These are phyloP conservation scores for Branchellion lobata DNA, from an alignment of 2,888 invertebrate genomes.

Conservation along the genomic window DNA sequence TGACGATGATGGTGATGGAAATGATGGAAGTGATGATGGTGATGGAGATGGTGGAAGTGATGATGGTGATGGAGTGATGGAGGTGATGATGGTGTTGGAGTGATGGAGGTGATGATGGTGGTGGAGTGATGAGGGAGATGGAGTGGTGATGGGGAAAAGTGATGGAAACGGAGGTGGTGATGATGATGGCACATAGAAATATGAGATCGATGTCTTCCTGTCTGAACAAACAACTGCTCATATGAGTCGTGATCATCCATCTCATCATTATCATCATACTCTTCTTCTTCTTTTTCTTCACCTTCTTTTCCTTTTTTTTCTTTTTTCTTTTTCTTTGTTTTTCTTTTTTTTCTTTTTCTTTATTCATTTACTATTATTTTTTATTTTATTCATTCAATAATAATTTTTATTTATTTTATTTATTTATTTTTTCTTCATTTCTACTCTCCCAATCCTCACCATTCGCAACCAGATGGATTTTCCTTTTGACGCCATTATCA, in stretches of 20 bases:
- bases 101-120: conserved; percentile 11
- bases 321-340: neutral
- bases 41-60: conserved; percentile 44
- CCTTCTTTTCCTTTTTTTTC: neutral
- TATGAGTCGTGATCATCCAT: neutral
- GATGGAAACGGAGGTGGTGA: neutral
- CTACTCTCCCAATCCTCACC: too few species aligned
- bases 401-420: too few species aligned
- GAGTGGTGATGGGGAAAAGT: neutral
- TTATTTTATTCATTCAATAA: too few species aligned
- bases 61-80: conserved; percentile 22
- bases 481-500: too few species aligned
- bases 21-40: conserved; percentile 45
- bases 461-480: too few species aligned
- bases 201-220: conserved; percentile 16
- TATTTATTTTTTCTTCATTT: too few species aligned
- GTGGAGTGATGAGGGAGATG: neutral
- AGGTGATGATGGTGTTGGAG: conserved; percentile 22
- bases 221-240: neutral
- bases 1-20: conserved; percentile 42
- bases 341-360: too few species aligned
- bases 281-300: neutral
- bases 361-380: too few species aligned
- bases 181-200: neutral
- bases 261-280: conserved; percentile 3